phyloP scores from a whole-genome alignment of 2,113 vertebrate species.

The Anguilla japonica region DNA sequence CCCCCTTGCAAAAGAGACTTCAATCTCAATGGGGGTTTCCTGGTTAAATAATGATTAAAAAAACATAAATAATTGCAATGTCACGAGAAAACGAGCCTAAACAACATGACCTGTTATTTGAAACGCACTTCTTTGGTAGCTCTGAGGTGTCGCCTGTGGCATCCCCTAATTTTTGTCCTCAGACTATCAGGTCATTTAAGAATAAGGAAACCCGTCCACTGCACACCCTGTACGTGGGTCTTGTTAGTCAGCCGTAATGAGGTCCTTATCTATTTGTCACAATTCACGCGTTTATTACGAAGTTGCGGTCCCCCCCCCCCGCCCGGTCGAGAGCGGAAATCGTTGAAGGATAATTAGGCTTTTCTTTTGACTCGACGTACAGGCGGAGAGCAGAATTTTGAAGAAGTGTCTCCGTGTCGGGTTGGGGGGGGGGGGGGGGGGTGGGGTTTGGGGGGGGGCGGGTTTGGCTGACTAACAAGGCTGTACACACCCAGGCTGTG shows the following conservation, averaged over 20 bases:
- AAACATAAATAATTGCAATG: too few species aligned
- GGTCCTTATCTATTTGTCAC: conserved; percentile 59
- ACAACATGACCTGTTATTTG: too few species aligned
- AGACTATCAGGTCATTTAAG: not conserved
- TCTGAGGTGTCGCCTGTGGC: not conserved
- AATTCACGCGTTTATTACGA: conserved; percentile 65
- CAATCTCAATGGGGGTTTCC: too few species aligned
- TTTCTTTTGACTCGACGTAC: conserved; percentile 27
- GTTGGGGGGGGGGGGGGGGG: too few species aligned
- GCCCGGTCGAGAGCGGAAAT: conserved; percentile 52
- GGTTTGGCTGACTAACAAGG: conserved; percentile 35
- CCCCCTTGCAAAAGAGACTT: too few species aligned
- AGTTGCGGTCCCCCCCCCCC: conserved; percentile 50
- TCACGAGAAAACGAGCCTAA: too few species aligned
- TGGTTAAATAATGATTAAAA: too few species aligned
- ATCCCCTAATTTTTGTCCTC: not conserved
- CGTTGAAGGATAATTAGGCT: conserved; percentile 64
- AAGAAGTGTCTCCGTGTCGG: conserved; percentile 34
- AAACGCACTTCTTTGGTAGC: not conserved
- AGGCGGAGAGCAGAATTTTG: conserved; percentile 21
- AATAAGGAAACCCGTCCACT: not conserved
- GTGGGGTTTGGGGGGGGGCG: conserved; percentile 12
- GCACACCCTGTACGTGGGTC: conserved; percentile 23
- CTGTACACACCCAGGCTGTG: conserved; percentile 5
- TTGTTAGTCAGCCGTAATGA: conserved; percentile 52